These are phyloP conservation scores for Drosophila varians DNA, from an alignment of 1,140 invertebrate species.

Conservation along the genomic window DNA sequence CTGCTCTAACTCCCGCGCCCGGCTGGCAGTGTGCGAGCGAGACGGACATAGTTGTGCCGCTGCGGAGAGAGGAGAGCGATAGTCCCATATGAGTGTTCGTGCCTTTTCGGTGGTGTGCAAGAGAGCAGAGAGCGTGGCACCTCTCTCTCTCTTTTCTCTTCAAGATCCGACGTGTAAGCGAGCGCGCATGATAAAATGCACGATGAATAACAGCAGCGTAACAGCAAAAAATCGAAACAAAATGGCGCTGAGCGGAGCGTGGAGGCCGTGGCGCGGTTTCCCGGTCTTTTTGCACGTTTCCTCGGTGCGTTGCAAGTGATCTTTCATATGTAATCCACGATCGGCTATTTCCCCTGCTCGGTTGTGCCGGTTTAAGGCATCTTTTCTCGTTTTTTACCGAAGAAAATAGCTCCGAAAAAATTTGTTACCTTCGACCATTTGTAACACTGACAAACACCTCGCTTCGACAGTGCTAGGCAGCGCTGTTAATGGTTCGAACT, in stretches of 20 bases:
- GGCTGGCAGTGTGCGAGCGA: not conserved
- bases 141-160: not conserved
- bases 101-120: slow-evolving; percentile 14
- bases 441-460: slow-evolving; percentile 5
- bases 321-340: not conserved
- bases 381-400: not conserved
- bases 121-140: slow-evolving; percentile 7
- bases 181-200: slow-evolving; percentile 4
- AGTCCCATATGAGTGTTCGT: slow-evolving; percentile 9
- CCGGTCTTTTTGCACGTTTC: not conserved
- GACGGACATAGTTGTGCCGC: not conserved
- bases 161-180: slow-evolving; percentile 15
- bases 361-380: not conserved
- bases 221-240: slow-evolving; percentile 25
- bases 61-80: not conserved
- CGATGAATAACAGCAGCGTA: slow-evolving; percentile 21
- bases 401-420: not conserved
- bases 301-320: not conserved
- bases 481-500: not conserved
- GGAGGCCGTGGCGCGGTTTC: slow-evolving; percentile 22
- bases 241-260: slow-evolving; percentile 28
- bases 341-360: not conserved
- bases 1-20: slow-evolving; percentile 8
- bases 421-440: not conserved
- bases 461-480: not conserved